Base-by-base conservation (phyloP, 2,888 invertebrate genomes). In the Melinaea marsaeus region DNA sequence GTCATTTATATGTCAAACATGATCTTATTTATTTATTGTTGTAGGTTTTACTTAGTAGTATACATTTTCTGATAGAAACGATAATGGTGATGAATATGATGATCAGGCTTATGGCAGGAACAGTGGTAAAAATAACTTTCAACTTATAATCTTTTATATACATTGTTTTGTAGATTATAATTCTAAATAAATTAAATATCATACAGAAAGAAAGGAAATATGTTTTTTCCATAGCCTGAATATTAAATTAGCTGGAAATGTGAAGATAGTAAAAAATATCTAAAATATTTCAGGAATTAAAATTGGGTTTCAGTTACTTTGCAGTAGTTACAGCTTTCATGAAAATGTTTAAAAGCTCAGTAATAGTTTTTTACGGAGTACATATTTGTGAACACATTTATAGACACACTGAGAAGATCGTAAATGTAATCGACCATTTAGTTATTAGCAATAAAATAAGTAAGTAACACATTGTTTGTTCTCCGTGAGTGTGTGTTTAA, bases 161-260 rank as follows among this genome's bases (percentile, higher is more conserved):
- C 22, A 22, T 22, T 22, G 22, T 22, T 22, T 22, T 22, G 22
- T 22, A 22, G 11, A 2, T 1, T 46, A 46, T 9, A n/a, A 22
- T 22, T 22, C 1, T 22, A 22, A 22, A 22, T 22, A 22, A 22
- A 22, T 22, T 22, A 22, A 22, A 71, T 13, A 35, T 66, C 3
- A 22, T 3, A 55, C 46, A 22, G 22, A 22, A 22, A 22, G 22
- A 22, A 22, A 22, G 22, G 22, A 22, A 22, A 22, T 22, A 22
- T 22, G 22, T 22, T 22, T 22, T 22, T 22, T 22, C 22, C 22
- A 22, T 22, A 22, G 22, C 22, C 22, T 22, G 22, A 22, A 22
- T 22, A 22, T 22, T 22, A 22, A 22, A 22, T 22, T 22, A 22
- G 22, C 22, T 22, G 22, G 22, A 22, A 22, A 22, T 22, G 22